phyloP scores from a whole-genome alignment of 2,113 vertebrate species.

The Promerops cafer region DNA sequence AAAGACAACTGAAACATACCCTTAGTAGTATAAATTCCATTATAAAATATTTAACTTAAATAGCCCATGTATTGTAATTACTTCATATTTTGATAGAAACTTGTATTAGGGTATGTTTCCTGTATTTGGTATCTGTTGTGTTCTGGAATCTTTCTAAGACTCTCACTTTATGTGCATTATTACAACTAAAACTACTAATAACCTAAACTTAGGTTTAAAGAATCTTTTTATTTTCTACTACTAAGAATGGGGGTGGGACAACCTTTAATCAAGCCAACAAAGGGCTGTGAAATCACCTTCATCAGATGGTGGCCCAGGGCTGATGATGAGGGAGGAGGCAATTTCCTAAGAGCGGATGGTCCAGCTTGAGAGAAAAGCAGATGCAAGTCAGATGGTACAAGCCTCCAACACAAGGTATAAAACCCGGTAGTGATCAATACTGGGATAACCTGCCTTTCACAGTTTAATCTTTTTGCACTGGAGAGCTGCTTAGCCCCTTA shows the following conservation, averaged over 20 bases:
- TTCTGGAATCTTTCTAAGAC: neutral
- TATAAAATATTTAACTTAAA: neutral
- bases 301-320: neutral
- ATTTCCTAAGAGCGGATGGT: neutral
- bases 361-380: neutral
- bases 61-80: neutral
- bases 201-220: neutral
- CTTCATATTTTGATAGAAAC: neutral
- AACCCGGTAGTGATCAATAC: neutral
- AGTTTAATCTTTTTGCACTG: neutral
- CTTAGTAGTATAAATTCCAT: neutral
- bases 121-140: neutral
- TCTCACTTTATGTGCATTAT: neutral
- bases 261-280: neutral
- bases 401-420: neutral
- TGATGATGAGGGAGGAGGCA: neutral
- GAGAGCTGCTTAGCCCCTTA: neutral
- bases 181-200: neutral
- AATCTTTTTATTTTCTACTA: neutral
- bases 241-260: neutral
- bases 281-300: neutral
- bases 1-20: neutral
- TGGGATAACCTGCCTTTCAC: neutral
- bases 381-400: neutral
- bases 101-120: neutral